These are phyloP conservation scores for Raphicerus campestris DNA, from an alignment of 2,113 vertebrate genomes.

Conservation along the genomic window DNA sequence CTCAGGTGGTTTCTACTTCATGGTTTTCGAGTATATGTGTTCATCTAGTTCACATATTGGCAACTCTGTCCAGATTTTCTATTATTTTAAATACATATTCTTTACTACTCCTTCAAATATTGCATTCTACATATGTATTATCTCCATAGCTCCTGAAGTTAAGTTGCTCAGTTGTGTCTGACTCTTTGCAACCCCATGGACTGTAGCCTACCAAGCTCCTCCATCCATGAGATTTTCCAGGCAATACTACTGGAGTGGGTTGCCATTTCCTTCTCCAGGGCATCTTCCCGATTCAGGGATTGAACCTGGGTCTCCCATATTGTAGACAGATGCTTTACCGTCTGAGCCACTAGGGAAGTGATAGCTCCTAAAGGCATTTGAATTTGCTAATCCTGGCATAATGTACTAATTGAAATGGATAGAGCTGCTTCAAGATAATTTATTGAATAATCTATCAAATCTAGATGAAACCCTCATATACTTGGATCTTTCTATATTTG, in stretches of 20 bases:
- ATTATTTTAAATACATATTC: background rate
- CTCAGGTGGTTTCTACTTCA: background rate
- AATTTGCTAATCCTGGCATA: background rate
- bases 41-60: background rate
- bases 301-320: no score
- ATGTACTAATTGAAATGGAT: background rate
- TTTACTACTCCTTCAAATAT: background rate
- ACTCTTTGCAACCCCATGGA: no score
- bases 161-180: no score
- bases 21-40: background rate
- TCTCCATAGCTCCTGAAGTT: background rate
- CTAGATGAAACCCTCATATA: background rate
- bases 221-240: no score
- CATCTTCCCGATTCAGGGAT: no score
- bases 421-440: background rate
- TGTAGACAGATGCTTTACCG: no score
- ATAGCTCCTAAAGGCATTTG: background rate
- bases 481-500: background rate
- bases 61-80: background rate
- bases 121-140: background rate
- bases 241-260: no score
- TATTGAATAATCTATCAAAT: background rate
- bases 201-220: no score
- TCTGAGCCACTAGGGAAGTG: no score
- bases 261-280: no score